Evolutionary conservation across 2,113 vertebrate species (phyloP), one percentile per base, ranked within the genome.

Genomic region (Mormyrus lacerda): DNA sequence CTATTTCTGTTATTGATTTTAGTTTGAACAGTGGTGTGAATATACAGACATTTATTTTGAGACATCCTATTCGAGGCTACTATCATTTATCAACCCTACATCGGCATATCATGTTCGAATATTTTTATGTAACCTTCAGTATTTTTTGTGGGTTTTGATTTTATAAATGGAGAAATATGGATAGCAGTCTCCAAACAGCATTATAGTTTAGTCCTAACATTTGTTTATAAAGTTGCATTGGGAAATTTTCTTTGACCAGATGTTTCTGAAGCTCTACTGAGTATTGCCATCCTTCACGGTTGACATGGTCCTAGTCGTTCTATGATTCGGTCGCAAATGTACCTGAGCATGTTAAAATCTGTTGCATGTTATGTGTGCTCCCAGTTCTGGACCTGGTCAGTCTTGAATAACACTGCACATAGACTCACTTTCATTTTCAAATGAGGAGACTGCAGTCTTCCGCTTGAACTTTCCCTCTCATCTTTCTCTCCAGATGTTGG

Each of bases 1-100:
- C 42, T 84, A 24, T 44, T 45, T 84, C 82, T 45, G 44, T 44
- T 84, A 45, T n/a, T 84, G 44, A 45, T 84, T 84, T 45, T 42
- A 79, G 35, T 79, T 79, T 84, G 39, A 39, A 84, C 3, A 5
- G 39, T 84, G 44, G 42, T 84, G 44, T 84, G 82, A 44, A 84
- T 79, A 79, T 79, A 79, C 73, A 79, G 73, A 79, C 73, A 79
- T 79, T 79, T 79, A 42, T 79, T 79, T 79, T 39, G 73, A 79
- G 73, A 79, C 73, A 39, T 79, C 17, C 35, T 79, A 42, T 79
- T 79, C 35, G 15, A 42, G 31, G 73, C 73, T 79, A 42, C 35
- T 79, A 79, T 79, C 73, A 1, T 79, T 35, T 79, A 79, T 79
- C 73, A 79, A 79, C 35, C 73, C 35, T 79, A 17, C 35, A 79